A percentile compares a stretch with the other conserved stretches of the same genome.
Conservation (phyloP, 1,140 invertebrate species). For the Aphidius ervi region DNA sequence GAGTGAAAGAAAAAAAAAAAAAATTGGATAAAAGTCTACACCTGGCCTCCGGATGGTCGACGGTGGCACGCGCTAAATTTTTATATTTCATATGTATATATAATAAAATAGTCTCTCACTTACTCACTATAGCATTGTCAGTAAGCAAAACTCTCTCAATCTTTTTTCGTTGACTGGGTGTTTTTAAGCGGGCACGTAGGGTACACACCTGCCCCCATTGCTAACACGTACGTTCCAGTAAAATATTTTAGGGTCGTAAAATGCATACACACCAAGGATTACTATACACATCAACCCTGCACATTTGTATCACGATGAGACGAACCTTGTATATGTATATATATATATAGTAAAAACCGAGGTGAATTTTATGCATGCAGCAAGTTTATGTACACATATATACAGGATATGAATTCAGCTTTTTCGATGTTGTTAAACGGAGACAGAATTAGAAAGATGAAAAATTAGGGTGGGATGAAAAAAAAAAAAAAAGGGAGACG, state of each 20-base stretch:
- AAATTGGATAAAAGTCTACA: slow-evolving; percentile 44
- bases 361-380: too few relatives aligned
- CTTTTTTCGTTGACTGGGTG: slow-evolving; percentile 20
- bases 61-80: slow-evolving; percentile 44
- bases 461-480: slow-evolving; percentile 19
- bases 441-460: slow-evolving; percentile 19
- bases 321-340: too few relatives aligned
- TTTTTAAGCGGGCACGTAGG: slow-evolving; percentile 22
- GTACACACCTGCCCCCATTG: slow-evolving; percentile 47
- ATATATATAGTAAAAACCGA: too few relatives aligned
- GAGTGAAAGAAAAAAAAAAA: slow-evolving; percentile 39
- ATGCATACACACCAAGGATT: slow-evolving; percentile 41
- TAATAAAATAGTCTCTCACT: not conserved
- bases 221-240: slow-evolving; percentile 33
- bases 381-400: too few relatives aligned
- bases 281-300: slow-evolving; percentile 25
- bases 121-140: slow-evolving; percentile 13
- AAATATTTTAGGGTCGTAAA: slow-evolving; percentile 40
- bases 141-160: slow-evolving; percentile 16
- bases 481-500: slow-evolving; percentile 14
- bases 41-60: slow-evolving; percentile 51
- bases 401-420: too few relatives aligned
- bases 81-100: slow-evolving; percentile 2
- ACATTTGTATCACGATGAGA: too few relatives aligned
- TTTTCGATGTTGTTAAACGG: slow-evolving; percentile 1